These are phyloP conservation scores for Bombycilla garrulus DNA, from an alignment of 2,113 vertebrate genomes.

Conservation along the genomic window DNA sequence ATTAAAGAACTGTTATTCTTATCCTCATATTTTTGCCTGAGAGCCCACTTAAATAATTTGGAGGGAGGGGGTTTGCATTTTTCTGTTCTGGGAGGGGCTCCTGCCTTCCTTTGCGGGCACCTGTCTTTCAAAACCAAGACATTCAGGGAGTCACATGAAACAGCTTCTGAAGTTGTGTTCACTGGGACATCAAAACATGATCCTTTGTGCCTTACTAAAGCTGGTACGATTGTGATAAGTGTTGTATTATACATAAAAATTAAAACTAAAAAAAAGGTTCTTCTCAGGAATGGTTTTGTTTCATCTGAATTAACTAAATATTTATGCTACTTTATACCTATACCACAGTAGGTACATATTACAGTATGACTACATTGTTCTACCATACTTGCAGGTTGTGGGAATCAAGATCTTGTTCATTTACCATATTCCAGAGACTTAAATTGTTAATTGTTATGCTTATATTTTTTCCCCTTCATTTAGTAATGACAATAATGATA, in stretches of 20 bases:
- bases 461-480: neutral
- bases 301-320: neutral
- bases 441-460: neutral
- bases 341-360: neutral
- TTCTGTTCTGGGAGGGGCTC: no score
- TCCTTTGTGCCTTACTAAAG: neutral
- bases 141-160: neutral
- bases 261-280: no score
- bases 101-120: no score
- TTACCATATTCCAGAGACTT: neutral
- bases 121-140: no score
- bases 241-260: neutral
- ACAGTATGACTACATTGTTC: neutral
- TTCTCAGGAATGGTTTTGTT: neutral
- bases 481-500: neutral
- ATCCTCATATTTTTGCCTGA: no score
- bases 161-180: neutral
- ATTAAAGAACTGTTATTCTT: no score
- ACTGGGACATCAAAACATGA: neutral
- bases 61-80: no score
- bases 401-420: neutral
- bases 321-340: neutral
- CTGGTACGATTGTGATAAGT: neutral
- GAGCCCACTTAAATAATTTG: no score
- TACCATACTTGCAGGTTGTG: neutral